Evolutionary conservation across 2,797 vertebrate genomes (phyloP), one percentile per base, ranked within the genome.

Genomic region (Heliangelus exortis): DNA sequence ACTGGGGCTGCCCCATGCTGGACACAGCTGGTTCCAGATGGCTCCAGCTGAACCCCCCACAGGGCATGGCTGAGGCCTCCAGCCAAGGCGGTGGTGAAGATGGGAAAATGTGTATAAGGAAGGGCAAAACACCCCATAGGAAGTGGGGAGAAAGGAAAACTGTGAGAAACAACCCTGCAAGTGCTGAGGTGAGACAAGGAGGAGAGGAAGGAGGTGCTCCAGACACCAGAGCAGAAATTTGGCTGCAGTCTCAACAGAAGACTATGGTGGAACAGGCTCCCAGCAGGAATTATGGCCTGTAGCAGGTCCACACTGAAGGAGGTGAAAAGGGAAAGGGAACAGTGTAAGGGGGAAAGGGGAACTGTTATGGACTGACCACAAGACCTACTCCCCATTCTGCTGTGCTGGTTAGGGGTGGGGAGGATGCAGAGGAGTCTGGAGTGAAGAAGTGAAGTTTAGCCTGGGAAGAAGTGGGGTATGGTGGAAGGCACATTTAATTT

Each of bases 31-130:
- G 39, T 5, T 33, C 34, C 57, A 33, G 29, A 7, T 6, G 2
- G 15, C 15, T 65, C n/a, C 54, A 55, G 2, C 18, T 2, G 1
- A 12, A 26, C 21, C 26, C 10, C 4, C 31, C 1, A 0, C 28
- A 48, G 80, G n/a, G 21, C 26, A 34, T 1, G 1, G 22, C 54
- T 43, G 12, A 34, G 15, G 17, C 39, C 45, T 1, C 1, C 8
- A 28, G 53, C 9, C 10, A 2, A 1, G 1, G 12, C 9, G 7
- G 28, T 15, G 25, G 28, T 0, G 1, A 23, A 19, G 33, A 1
- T 0, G 15, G 18, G 39, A 47, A 45, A 39, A 13, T 0, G 0
- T 6, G 1, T 31, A 1, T 41, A 48, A 68, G n/a, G 28, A 61
- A 20, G 29, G 15, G 62, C 3, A 43, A 31, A 84, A 73, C 0